Evolutionary conservation across 1,140 invertebrate species (phyloP), one percentile per base, ranked within the genome.

Genomic region (Cydia strobilella): DNA sequence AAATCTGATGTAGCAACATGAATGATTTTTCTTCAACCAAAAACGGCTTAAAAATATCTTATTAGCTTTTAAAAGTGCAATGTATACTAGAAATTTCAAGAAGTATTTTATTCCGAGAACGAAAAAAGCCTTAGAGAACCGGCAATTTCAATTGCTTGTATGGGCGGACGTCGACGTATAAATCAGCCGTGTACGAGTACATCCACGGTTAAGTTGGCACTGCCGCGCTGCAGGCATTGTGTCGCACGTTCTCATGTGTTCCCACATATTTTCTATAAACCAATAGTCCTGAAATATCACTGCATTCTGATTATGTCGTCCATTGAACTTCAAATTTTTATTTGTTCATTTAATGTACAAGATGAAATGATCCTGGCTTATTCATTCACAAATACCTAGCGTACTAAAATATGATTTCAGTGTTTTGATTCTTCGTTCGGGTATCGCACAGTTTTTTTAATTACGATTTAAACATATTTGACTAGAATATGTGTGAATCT

Each of bases 111-210:
- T 18, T 54, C 15, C n/a, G n/a, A 54, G 7, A 13, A 3, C 42
- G 15, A 7, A 54, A 51, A 18, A 54, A 54, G n/a, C 20, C 51
- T 54, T 54, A 54, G 15, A 18, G 76, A 80, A 79, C 80, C 62
- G 76, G 73, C 75, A 74, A 63, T 81, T 79, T 77, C 76, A 74
- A 73, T 76, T 77, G 73, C 73, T 74, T 78, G 75, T 77, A 78
- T 79, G 65, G 73, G 75, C 80, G 82, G 82, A 86, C 84, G 86
- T 85, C 80, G 77, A 80, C 79, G 79, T 83, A 87, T 89, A 89
- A 86, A 89, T 89, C 85, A 87, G 79, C 74, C 75, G 71, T 79
- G 79, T 79, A 79, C 78, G 18, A 20, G 51, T 59, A 54, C n/a
- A 82, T 88, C 84, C 84, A 82, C 75, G 73, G 76, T 77, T 74